Conservation (phyloP, 2,113 vertebrate species). For the Setophaga kirtlandii region DNA sequence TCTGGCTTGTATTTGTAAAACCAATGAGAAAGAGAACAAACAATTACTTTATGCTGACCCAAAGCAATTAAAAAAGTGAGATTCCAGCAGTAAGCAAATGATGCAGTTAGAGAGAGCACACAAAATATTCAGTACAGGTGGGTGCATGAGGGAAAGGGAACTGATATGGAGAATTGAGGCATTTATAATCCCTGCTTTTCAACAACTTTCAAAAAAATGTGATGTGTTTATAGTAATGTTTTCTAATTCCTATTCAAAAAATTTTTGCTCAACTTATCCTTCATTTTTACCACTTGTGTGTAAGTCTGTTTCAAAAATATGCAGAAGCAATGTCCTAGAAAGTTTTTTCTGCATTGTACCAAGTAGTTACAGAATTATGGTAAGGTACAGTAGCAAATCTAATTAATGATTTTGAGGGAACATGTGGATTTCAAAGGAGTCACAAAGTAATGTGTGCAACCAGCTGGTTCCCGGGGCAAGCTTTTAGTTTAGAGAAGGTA, state of each 20-base stretch:
- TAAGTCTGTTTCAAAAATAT: background rate
- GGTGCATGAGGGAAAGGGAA: background rate
- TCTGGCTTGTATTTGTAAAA: background rate
- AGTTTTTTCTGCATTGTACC: background rate
- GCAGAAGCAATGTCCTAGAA: constrained; percentile 28
- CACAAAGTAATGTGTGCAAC: background rate
- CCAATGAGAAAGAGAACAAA: constrained; percentile 16
- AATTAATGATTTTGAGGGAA: constrained; percentile 17
- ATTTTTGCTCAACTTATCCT: constrained; percentile 1
- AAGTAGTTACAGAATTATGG: constrained; percentile 25
- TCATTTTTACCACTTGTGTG: background rate
- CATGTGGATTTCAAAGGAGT: background rate
- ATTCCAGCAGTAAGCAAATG: background rate
- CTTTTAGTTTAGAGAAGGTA: background rate
- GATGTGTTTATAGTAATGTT: background rate
- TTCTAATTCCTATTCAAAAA: background rate
- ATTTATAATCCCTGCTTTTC: background rate
- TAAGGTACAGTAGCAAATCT: constrained; percentile 16
- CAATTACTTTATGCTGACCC: background rate
- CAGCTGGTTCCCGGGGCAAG: background rate
- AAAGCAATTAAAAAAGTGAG: background rate
- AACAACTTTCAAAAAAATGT: background rate
- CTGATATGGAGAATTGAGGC: background rate
- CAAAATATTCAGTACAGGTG: background rate
- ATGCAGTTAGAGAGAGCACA: background rate